A percentile compares a stretch with the other conserved stretches of the same genome.
These are phyloP conservation scores for Dryoscopus gambensis DNA, from an alignment of 2,113 vertebrate species.

Conservation along the genomic window DNA sequence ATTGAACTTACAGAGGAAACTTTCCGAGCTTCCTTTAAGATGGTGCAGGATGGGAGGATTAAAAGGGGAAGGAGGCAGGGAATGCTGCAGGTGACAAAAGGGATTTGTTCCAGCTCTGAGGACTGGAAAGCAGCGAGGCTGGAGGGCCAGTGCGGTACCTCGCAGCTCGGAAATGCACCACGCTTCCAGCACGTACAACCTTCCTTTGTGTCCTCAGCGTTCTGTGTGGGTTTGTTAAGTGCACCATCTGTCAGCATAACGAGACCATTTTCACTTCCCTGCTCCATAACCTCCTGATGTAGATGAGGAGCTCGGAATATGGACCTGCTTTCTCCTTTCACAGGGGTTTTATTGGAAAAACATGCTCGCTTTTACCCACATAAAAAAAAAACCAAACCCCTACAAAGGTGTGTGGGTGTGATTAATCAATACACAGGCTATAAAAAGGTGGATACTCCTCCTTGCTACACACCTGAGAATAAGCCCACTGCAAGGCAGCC, in stretches of 20 bases:
- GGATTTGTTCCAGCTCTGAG: not conserved
- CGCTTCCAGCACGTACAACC: not conserved
- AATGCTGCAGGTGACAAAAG: not conserved
- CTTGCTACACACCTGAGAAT: not conserved
- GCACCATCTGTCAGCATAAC: constrained; percentile 15
- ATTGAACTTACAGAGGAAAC: not conserved
- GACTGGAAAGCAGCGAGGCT: not conserved
- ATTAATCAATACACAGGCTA: not conserved
- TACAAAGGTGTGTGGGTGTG: not conserved
- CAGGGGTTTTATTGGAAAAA: not conserved
- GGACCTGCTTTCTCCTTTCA: not conserved
- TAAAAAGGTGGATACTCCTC: not conserved
- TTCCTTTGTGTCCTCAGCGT: not conserved
- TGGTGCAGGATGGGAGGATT: not conserved
- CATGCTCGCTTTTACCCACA: not conserved
- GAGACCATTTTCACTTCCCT: not conserved
- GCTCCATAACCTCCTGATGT: not conserved
- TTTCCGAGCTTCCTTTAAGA: not conserved
- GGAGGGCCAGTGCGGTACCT: not conserved
- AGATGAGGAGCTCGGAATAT: not conserved
- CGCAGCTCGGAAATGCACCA: not conserved
- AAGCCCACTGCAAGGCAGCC: not conserved
- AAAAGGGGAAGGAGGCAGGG: not conserved
- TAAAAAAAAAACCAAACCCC: not conserved
- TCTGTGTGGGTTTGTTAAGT: not conserved